These are phyloP conservation scores for Coelogynopora nodosa DNA, from an alignment of 2,888 invertebrate species.

Conservation along the genomic window DNA sequence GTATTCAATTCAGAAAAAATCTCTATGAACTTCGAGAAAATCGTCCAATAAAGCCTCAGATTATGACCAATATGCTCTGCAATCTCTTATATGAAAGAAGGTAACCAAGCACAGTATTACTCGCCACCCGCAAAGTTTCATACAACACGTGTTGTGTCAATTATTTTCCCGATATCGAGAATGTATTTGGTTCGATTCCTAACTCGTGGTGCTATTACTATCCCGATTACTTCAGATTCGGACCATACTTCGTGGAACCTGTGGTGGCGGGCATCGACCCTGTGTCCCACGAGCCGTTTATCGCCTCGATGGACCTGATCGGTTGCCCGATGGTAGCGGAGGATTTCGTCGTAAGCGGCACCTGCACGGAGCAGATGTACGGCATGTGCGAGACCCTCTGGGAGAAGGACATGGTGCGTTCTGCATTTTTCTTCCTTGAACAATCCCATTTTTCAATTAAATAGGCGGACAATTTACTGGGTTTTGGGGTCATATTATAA, in stretches of 20 bases:
- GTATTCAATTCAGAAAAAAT: slow-evolving; percentile 81
- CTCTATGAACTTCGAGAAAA: slow-evolving; percentile 91
- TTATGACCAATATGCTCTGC: slow-evolving; percentile 85
- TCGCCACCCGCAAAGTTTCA: too few relatives aligned
- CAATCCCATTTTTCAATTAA: too few relatives aligned
- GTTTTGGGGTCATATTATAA: too few relatives aligned
- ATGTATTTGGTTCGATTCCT: too few relatives aligned
- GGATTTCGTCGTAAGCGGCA: slow-evolving; percentile 97
- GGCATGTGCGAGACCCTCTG: slow-evolving; percentile 92
- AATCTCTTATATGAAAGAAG: slow-evolving; percentile 86
- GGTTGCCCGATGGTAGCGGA: slow-evolving; percentile 82
- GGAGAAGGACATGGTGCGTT: slow-evolving; percentile 73
- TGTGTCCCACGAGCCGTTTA: slow-evolving; percentile 75
- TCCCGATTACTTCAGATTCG: slow-evolving; percentile 72
- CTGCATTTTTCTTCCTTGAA: slow-evolving; percentile 13
- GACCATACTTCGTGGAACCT: slow-evolving; percentile 95
- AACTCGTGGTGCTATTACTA: too few relatives aligned
- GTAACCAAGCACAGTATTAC: too few relatives aligned
- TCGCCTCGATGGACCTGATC: slow-evolving; percentile 91
- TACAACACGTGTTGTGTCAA: too few relatives aligned
- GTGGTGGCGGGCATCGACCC: slow-evolving; percentile 89
- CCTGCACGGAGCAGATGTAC: slow-evolving; percentile 68
- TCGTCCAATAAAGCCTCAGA: slow-evolving; percentile 81
- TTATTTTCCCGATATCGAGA: too few relatives aligned
- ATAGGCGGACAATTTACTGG: too few relatives aligned